Percentiles rank a stretch among this genome's conserved stretches.
Conservation (phyloP, 2,797 vertebrate genomes). For the Smutsia temminckii region DNA sequence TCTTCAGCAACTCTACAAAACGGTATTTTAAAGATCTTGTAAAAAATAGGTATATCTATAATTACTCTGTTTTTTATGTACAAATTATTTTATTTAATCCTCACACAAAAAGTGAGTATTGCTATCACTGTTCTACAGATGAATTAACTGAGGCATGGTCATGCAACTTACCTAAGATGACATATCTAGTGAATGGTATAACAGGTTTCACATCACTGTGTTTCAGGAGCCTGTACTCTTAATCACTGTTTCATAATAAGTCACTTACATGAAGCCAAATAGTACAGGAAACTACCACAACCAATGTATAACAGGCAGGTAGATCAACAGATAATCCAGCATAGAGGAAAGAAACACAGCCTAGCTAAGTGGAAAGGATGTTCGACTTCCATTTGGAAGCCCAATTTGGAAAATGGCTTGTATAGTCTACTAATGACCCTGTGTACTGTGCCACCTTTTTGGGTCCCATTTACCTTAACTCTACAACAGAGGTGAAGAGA, state of each 20-base stretch:
- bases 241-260: neutral
- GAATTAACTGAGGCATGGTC: neutral
- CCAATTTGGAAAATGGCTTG: neutral
- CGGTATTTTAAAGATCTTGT: neutral
- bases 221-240: neutral
- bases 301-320: neutral
- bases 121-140: neutral
- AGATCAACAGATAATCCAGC: neutral
- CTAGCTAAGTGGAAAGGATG: neutral
- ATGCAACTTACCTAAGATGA: neutral
- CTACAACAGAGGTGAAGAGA: neutral
- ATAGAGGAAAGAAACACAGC: neutral
- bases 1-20: neutral
- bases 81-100: neutral
- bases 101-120: neutral
- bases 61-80: neutral
- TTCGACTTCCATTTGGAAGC: neutral
- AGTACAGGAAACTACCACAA: neutral
- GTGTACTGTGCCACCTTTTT: neutral
- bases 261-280: neutral
- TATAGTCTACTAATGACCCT: neutral
- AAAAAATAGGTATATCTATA: neutral
- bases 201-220: neutral
- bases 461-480: neutral
- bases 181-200: neutral